A percentile compares a stretch with the other conserved stretches of the same genome.
Evolutionary conservation across 2,888 invertebrate genomes (phyloP).

Genomic region (Hirtodrosophila trivittata): DNA sequence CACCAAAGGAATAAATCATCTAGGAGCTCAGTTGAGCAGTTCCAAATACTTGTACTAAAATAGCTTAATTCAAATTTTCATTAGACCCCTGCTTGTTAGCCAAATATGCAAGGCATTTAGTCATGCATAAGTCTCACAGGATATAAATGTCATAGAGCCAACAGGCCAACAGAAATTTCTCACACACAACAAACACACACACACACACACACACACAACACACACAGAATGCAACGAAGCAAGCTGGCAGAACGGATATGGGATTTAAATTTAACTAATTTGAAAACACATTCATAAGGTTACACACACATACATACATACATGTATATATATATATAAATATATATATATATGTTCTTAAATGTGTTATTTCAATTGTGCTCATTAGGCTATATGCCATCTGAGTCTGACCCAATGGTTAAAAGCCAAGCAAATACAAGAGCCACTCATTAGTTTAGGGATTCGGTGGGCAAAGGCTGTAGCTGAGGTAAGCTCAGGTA

Average conservation of each 20-base stretch:
- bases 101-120: too few species aligned
- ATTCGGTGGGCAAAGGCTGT: background rate
- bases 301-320: too few species aligned
- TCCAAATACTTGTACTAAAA: too few species aligned
- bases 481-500: too few species aligned
- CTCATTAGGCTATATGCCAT: conserved; percentile 32
- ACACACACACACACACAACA: too few species aligned
- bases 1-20: too few species aligned
- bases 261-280: conserved; percentile 25
- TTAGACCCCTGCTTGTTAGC: too few species aligned
- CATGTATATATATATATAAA: conserved; percentile 7
- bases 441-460: background rate
- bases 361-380: conserved; percentile 35
- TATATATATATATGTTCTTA: conserved; percentile 5
- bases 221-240: conserved; percentile 2
- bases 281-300: background rate
- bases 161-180: conserved; percentile 25
- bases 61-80: too few species aligned
- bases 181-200: too few species aligned
- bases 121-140: too few species aligned
- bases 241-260: background rate
- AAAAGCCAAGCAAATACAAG: background rate
- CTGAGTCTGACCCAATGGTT: background rate
- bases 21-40: too few species aligned
- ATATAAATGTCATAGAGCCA: background rate